A percentile compares a stretch with the other conserved stretches of the same genome.
Conservation (phyloP, 2,113 vertebrate genomes). For the Megaceryle torquata region DNA sequence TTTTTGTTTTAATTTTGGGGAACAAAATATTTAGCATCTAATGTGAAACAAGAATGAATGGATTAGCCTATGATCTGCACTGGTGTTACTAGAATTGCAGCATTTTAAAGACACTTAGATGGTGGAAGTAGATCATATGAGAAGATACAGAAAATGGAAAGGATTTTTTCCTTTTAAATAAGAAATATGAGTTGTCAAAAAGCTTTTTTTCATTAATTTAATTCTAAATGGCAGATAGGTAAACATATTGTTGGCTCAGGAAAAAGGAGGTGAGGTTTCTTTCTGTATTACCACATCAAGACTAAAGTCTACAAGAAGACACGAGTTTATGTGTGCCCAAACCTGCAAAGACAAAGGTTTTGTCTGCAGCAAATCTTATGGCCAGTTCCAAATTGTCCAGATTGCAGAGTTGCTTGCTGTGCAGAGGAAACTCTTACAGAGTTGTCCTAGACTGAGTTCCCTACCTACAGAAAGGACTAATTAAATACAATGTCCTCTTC, state of each 20-base stretch:
- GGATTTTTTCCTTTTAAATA: neutral
- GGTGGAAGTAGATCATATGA: neutral
- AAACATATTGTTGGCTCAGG: neutral
- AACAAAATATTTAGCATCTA: neutral
- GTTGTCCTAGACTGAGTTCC: neutral
- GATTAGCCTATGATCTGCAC: neutral
- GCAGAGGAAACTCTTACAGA: neutral
- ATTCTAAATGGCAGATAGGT: neutral
- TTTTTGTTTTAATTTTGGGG: neutral
- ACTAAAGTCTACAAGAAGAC: neutral
- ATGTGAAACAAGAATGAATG: neutral
- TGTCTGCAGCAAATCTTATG: neutral
- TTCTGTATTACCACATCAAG: neutral
- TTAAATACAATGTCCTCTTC: neutral
- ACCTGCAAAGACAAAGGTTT: neutral
- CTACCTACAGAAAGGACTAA: neutral
- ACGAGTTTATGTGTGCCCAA: neutral
- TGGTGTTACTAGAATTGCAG: neutral
- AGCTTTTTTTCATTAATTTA: neutral
- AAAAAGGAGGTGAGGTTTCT: rapidly evolving
- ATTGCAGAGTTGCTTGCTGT: neutral
- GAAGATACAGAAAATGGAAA: neutral
- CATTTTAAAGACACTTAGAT: neutral
- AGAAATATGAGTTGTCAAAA: neutral
- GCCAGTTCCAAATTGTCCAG: neutral